A percentile compares a stretch with the other conserved stretches of the same genome.
phyloP scores from a whole-genome alignment of 2,888 invertebrate genomes.

The Xanthorhoe spadicearia region DNA sequence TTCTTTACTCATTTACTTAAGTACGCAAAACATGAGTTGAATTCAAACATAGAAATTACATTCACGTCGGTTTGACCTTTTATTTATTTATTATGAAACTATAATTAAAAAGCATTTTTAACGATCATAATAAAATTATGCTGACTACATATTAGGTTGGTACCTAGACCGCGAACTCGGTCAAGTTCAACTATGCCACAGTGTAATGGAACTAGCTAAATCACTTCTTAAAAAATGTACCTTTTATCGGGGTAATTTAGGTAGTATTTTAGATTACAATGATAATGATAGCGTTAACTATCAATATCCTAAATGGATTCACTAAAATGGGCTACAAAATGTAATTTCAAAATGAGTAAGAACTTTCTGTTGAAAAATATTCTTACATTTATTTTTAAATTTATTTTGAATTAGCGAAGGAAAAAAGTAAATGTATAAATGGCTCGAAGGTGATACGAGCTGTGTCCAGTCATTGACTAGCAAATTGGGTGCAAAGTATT shows the following conservation, averaged over 20 bases:
- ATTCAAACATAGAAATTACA: background rate
- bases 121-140: background rate
- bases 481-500: slow-evolving; percentile 3
- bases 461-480: slow-evolving; percentile 5
- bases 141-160: background rate
- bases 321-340: too few relatives aligned
- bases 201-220: slow-evolving; percentile 3
- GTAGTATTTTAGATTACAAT: too few relatives aligned
- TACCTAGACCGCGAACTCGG: slow-evolving; percentile 30
- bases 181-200: slow-evolving; percentile 35
- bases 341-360: too few relatives aligned
- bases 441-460: background rate
- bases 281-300: too few relatives aligned
- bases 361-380: too few relatives aligned
- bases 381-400: too few relatives aligned
- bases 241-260: too few relatives aligned
- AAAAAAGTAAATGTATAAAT: background rate
- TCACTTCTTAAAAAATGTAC: too few relatives aligned
- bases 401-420: background rate
- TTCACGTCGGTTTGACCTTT: background rate
- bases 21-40: background rate
- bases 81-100: background rate
- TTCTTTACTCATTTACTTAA: background rate
- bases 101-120: background rate
- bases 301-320: too few relatives aligned